phyloP scores from a whole-genome alignment of 1,140 invertebrate species.

The Panagrolaimus sp. region DNA sequence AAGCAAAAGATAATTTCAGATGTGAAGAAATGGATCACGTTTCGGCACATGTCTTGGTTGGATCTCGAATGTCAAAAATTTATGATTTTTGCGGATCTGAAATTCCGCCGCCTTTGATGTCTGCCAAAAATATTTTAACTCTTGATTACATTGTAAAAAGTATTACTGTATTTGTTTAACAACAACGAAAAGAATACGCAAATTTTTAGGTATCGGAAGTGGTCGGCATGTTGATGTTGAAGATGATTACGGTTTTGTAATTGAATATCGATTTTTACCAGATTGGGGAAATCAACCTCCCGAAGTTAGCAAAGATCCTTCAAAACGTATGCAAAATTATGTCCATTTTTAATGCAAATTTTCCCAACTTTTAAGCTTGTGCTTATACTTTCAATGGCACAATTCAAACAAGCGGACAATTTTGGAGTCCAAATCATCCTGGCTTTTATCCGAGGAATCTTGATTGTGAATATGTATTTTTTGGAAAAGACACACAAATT shows the following conservation, averaged over 20 bases:
- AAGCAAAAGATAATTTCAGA: constrained; percentile 34
- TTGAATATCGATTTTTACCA: constrained; percentile 51
- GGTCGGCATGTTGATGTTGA: constrained; percentile 18
- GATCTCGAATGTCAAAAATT: constrained; percentile 55
- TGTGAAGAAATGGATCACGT: constrained; percentile 56
- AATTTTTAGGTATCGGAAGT: constrained; percentile 13
- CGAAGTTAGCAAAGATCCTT: constrained; percentile 39
- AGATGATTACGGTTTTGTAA: constrained; percentile 40
- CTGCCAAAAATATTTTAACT: constrained; percentile 53
- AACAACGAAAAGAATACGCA: neutral
- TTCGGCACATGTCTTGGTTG: constrained; percentile 55
- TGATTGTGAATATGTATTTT: constrained; percentile 88
- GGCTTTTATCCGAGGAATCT: constrained; percentile 83
- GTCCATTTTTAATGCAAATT: neutral
- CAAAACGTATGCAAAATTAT: constrained; percentile 26
- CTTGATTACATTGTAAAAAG: constrained; percentile 53
- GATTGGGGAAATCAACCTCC: constrained; percentile 48
- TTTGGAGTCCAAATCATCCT: constrained; percentile 84
- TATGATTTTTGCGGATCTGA: constrained; percentile 53
- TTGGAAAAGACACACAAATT: constrained; percentile 73
- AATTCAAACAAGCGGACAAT: constrained; percentile 71
- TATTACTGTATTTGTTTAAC: neutral
- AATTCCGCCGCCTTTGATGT: constrained; percentile 54
- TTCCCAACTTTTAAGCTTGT: constrained; percentile 60
- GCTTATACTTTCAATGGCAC: constrained; percentile 67